Evolutionary conservation across 2,113 vertebrate species (phyloP), one percentile per base, ranked within the genome.

Genomic region (Megaleporinus macrocephalus): DNA sequence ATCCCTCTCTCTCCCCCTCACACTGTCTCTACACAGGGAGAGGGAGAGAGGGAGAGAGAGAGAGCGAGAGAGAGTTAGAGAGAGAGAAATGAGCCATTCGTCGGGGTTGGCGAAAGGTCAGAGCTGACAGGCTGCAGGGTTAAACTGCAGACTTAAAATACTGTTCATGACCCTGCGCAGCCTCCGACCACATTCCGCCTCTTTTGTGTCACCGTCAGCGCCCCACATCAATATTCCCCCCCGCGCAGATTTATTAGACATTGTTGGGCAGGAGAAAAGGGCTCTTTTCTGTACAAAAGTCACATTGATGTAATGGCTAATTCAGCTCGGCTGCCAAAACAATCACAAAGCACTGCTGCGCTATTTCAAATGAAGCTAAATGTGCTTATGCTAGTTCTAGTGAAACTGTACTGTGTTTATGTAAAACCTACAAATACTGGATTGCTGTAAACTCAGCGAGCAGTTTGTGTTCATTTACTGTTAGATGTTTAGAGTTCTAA

Each of bases 101-200:
- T 94, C 89, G 96, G 97, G 97, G 97, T 98, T 98, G 98, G 95
- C 94, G 94, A 98, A 98, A 99, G 98, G 98, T 98, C 98, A 99
- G 91, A 90, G 89, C 94, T 98, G 97, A 98, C 97, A 98, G 96
- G 96, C 97, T 95, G 57, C 84, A 96, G 97, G 98, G 98, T 99
- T 98, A 98, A 99, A 98, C 96, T 98, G 96, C 96, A 89, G 95
- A 97, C 95, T 97, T 98, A 99, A 99, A 99, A 98, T 98, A 97
- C 97, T 98, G 96, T 98, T 98, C 97, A 97, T 98, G 98, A 96
- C 96, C 95, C 95, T 94, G 93, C 90, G 90, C 94, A 95, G 96
- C 95, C 96, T 97, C 95, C 96, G 96, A 95, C 95, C 95, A 97
- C 98, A 97, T 96, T 96, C 95, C 94, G 94, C 93, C 96, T 61